Evolutionary conservation across 2,888 invertebrate species (phyloP), one percentile per base, ranked within the genome.

Genomic region (Chymomyza fuscimana): DNA sequence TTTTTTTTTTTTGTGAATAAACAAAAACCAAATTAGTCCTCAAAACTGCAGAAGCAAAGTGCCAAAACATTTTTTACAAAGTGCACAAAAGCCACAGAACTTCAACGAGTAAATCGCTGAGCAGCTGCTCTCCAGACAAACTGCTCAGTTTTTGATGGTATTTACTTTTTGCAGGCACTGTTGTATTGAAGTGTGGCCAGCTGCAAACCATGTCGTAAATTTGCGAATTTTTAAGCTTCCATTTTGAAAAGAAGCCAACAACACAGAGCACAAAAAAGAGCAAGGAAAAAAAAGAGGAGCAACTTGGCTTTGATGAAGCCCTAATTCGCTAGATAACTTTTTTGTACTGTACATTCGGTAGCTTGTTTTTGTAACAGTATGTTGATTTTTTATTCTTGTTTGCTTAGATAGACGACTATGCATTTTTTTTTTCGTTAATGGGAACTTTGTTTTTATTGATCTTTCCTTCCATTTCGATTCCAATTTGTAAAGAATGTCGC

Each of bases 11-110:
- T 32, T 32, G 63, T 67, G 76, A 67, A 82, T 80, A 83, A 85
- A 84, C 82, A 84, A 84, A 83, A 83, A 78, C 82, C 72, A 82
- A 83, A 86, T 83, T 86, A 86, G 87, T 86, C 87, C 80, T 72
- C 69, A 78, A 79, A 68, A 77, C 67, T 58, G 61, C 64, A 73
- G 76, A 74, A 80, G 80, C 82, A 86, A 86, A 83, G 82, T 86
- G 83, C 78, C 82, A 86, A 85, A 80, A 86, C 75, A 82, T 77
- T 78, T 75, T 58, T 59, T 70, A 32, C 64, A 29, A 67, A 70
- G 66, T 62, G 60, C 63, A 52, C 71, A 63, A 65, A 75, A 84
- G 77, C 86, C 86, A 76, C 76, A 81, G 82, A 70, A 74, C 75
- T 80, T 79, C 84, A 81, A 84, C 73, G 82, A 75, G 70, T 65